Conservation (phyloP, 2,113 vertebrate species). For the Motacilla tschutschensis region DNA sequence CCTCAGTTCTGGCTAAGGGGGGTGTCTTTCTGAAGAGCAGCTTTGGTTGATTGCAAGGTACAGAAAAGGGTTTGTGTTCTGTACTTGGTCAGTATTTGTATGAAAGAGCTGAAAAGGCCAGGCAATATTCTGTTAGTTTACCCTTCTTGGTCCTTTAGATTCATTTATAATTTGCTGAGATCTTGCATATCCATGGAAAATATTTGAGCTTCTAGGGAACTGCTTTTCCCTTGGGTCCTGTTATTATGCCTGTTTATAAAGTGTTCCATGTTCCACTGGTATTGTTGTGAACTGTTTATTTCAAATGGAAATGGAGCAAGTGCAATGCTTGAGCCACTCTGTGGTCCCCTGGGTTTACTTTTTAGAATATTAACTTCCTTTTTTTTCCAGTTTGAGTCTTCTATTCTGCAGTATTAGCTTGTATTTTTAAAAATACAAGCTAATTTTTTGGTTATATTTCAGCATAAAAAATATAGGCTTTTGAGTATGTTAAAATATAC, state of each 20-base stretch:
- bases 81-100: rapidly evolving
- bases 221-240: neutral
- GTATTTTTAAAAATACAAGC: neutral
- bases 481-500: neutral
- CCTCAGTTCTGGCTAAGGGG: neutral
- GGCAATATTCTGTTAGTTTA: neutral
- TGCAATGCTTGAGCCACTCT: neutral
- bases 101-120: neutral
- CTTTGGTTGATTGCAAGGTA: neutral
- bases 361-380: neutral
- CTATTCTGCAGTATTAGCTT: neutral
- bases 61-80: neutral
- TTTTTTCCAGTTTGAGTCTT: neutral
- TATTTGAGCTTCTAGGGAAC: neutral
- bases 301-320: neutral
- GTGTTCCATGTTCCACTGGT: neutral
- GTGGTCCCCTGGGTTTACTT: neutral
- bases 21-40: neutral
- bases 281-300: neutral
- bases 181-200: neutral
- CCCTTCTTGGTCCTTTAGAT: neutral
- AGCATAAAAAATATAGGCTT: neutral
- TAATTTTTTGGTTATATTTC: neutral
- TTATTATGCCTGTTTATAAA: neutral
- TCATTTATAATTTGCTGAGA: neutral